Conservation (phyloP, 2,113 vertebrate species). For the Glaucidium brasilianum region DNA sequence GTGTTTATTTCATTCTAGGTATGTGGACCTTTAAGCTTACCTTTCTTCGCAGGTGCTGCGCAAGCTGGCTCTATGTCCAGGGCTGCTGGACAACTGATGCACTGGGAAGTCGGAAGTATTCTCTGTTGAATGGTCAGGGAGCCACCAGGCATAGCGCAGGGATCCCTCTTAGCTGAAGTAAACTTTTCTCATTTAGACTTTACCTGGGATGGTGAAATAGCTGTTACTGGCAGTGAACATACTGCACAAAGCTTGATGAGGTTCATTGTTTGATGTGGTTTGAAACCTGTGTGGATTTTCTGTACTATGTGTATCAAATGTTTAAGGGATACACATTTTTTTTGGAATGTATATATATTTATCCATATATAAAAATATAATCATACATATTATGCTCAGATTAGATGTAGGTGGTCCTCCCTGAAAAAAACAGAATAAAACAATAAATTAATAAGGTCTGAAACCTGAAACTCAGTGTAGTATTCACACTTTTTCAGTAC, state of each 20-base stretch:
- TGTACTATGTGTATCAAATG: not conserved
- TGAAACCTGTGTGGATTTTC: not conserved
- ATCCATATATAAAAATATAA: not conserved
- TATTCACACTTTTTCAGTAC: not conserved
- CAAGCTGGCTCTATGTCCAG: not conserved
- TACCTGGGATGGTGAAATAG: not conserved
- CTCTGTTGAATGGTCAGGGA: not conserved
- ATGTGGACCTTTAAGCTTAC: not conserved
- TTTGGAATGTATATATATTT: too few relatives aligned
- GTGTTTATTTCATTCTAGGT: not conserved
- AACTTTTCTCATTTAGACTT: not conserved
- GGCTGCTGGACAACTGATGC: not conserved
- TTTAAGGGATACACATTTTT: not conserved
- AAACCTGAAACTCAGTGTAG: not conserved
- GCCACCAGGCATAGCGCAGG: not conserved
- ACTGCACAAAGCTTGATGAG: not conserved
- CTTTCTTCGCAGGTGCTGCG: slow-evolving; percentile 5
- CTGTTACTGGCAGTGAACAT: not conserved
- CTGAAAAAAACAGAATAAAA: not conserved
- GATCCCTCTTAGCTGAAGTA: not conserved
- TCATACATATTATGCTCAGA: not conserved
- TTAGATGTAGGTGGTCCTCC: not conserved
- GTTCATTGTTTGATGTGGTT: not conserved
- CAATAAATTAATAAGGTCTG: not conserved
- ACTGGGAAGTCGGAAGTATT: not conserved